These are phyloP conservation scores for Clarias batrachus DNA, from an alignment of 2,113 vertebrate species.

Conservation along the genomic window DNA sequence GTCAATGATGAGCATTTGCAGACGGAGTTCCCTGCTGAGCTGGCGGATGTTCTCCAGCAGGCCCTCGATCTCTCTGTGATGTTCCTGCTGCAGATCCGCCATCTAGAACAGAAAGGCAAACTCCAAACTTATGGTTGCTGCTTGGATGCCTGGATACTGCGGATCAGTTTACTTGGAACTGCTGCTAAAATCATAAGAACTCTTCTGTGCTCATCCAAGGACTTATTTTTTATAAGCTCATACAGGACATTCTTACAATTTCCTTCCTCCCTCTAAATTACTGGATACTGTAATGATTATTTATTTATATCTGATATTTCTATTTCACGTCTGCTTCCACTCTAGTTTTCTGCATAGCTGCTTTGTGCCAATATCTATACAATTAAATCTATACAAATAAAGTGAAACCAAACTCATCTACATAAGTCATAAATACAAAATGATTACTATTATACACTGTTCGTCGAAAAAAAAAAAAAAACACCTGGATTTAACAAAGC, in stretches of 20 bases:
- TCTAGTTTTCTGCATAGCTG: neutral
- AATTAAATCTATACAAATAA: neutral
- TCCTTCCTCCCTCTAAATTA: neutral
- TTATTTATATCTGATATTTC: neutral
- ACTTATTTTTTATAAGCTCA: neutral
- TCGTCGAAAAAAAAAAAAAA: no score
- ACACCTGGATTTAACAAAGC: no score
- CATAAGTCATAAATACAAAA: neutral
- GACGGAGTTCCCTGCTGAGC: constrained; percentile 91
- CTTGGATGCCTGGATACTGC: neutral
- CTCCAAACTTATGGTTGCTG: neutral
- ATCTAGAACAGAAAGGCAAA: constrained; percentile 71
- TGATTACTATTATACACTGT: no score
- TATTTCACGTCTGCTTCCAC: neutral
- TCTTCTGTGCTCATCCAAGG: neutral
- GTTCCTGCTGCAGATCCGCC: constrained; percentile 95
- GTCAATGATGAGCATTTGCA: constrained; percentile 97
- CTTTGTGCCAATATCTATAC: neutral
- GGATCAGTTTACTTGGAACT: neutral
- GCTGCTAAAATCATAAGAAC: neutral
- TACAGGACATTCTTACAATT: neutral
- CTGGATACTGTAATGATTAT: neutral
- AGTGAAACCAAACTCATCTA: neutral
- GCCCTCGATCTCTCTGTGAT: constrained; percentile 94
- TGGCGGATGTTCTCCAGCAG: constrained; percentile 95